Evolutionary conservation across 2,113 vertebrate genomes (phyloP).

Genomic region (Phylloscopus trochilus): DNA sequence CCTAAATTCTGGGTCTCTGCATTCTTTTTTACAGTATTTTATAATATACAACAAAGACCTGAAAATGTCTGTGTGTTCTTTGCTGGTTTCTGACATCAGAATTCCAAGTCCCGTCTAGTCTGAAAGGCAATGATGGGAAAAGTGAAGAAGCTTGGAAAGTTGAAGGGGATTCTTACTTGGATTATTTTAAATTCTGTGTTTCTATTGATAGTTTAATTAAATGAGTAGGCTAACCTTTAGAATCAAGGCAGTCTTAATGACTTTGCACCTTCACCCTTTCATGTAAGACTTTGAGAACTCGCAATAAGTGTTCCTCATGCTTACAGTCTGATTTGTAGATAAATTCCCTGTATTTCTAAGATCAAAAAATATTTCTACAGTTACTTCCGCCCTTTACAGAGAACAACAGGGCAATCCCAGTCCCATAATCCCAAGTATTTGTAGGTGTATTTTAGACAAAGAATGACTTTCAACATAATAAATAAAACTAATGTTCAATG

Average conservation of each 20-base stretch:
- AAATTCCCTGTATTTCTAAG: neutral
- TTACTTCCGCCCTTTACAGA: neutral
- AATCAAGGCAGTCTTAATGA: conserved; percentile 41
- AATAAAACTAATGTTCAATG: neutral
- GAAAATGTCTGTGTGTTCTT: conserved; percentile 13
- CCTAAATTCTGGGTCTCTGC: neutral
- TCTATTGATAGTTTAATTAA: conserved; percentile 16
- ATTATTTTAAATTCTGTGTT: conserved; percentile 21
- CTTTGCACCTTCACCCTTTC: conserved; percentile 32
- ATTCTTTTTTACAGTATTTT: neutral
- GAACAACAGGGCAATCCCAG: neutral
- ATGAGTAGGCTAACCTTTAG: conserved; percentile 14
- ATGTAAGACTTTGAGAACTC: neutral
- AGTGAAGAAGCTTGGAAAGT: conserved; percentile 19
- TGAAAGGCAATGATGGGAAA: neutral
- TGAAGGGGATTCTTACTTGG: conserved; percentile 40
- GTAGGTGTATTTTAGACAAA: neutral
- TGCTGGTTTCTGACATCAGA: conserved; percentile 16
- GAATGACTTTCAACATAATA: neutral
- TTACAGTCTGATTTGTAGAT: neutral
- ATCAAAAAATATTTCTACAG: neutral
- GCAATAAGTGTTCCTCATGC: conserved; percentile 1
- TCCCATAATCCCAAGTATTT: neutral
- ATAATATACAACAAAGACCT: neutral
- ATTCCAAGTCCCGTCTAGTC: neutral